Evolutionary conservation across 1,140 invertebrate species (phyloP).

Genomic region (Tetragnatha versicolor): DNA sequence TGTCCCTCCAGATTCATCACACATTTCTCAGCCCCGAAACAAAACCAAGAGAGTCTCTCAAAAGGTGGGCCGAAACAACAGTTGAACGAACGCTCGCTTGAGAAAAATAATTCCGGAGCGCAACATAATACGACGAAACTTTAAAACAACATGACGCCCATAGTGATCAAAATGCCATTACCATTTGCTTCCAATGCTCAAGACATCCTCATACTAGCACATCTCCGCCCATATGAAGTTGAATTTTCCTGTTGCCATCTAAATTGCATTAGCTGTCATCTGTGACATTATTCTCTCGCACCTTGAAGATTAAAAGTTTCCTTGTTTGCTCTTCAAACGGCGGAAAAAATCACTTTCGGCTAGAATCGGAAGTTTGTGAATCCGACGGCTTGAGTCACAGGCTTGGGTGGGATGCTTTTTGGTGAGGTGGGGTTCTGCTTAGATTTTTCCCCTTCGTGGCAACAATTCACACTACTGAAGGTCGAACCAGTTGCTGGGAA

Average conservation of each 20-base stretch:
- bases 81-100: slow-evolving; percentile 37
- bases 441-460: no score
- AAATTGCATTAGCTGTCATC: slow-evolving; percentile 51
- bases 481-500: no score
- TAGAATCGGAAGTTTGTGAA: slow-evolving; percentile 13
- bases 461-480: no score
- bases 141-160: slow-evolving; percentile 53
- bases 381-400: not conserved
- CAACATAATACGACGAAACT: slow-evolving; percentile 42
- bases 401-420: not conserved
- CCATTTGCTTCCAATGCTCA: slow-evolving; percentile 39
- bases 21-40: no score
- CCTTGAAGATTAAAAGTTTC: slow-evolving; percentile 32
- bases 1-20: no score
- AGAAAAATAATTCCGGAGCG: slow-evolving; percentile 9
- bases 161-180: slow-evolving; percentile 52
- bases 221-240: slow-evolving; percentile 44
- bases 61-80: slow-evolving; percentile 24
- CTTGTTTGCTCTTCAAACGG: slow-evolving; percentile 33
- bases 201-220: slow-evolving; percentile 42
- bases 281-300: slow-evolving; percentile 12
- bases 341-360: slow-evolving; percentile 26
- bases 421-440: no score
- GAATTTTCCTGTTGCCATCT: slow-evolving; percentile 48
- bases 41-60: no score